Percentiles rank a stretch among this genome's conserved stretches.
Conservation (phyloP, 2,888 invertebrate species). For the Cistogaster globosa region DNA sequence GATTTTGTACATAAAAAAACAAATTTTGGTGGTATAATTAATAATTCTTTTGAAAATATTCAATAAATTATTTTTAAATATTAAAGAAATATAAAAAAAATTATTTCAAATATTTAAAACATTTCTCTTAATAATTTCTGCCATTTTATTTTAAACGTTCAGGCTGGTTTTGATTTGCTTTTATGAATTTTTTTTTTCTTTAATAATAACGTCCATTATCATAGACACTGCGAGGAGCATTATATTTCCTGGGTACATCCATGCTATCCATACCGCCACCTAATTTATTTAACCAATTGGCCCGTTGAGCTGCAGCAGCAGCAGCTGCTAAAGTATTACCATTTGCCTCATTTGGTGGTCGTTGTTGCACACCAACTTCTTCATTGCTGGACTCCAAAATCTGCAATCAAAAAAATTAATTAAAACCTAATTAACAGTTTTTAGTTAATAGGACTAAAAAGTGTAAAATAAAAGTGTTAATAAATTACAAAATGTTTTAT, state of each 20-base stretch:
- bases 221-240: slow-evolving; percentile 73
- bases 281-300: slow-evolving; percentile 79
- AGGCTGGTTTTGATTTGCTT: slow-evolving; percentile 8
- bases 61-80: neutral
- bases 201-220: slow-evolving; percentile 77
- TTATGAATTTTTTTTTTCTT: neutral
- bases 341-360: slow-evolving; percentile 74
- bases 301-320: slow-evolving; percentile 70
- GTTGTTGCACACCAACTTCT: slow-evolving; percentile 75
- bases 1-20: neutral
- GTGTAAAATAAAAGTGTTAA: slow-evolving; percentile 39
- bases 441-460: neutral
- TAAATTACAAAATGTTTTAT: slow-evolving; percentile 46
- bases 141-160: slow-evolving; percentile 7
- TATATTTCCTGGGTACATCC: slow-evolving; percentile 74
- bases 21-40: slow-evolving; percentile 19
- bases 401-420: slow-evolving; percentile 73
- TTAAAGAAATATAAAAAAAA: neutral
- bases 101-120: neutral
- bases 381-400: slow-evolving; percentile 83
- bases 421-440: slow-evolving; percentile 19
- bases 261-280: slow-evolving; percentile 74
- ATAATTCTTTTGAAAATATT: neutral
- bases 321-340: slow-evolving; percentile 69
- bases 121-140: neutral